These are phyloP conservation scores for Neogale vison DNA, from an alignment of 2,113 vertebrate species.

Conservation along the genomic window DNA sequence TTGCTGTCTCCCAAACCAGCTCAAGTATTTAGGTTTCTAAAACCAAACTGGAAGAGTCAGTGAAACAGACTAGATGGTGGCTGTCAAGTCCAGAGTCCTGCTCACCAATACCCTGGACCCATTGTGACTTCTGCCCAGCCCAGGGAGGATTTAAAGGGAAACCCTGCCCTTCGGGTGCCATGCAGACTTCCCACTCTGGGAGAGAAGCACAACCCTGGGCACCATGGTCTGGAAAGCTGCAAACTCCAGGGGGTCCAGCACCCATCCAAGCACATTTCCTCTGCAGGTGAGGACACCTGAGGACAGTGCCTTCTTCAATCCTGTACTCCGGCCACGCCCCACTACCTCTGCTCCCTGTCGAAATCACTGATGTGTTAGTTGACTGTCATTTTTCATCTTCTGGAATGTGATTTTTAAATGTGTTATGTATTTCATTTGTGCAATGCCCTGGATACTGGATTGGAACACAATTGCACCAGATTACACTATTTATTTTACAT, in stretches of 20 bases:
- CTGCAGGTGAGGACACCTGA: not conserved
- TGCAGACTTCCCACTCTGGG: not conserved
- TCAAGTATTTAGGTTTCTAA: not conserved
- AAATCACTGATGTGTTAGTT: not conserved
- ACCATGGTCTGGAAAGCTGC: not conserved
- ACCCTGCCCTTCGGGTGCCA: not conserved
- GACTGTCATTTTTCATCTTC: slow-evolving; percentile 31
- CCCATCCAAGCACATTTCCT: not conserved
- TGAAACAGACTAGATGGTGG: not conserved
- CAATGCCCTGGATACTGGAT: slow-evolving; percentile 52
- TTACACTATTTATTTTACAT: slow-evolving; percentile 72
- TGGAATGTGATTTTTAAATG: slow-evolving; percentile 61
- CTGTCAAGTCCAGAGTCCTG: too few species aligned
- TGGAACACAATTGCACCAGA: slow-evolving; percentile 68
- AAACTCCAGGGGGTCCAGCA: not conserved
- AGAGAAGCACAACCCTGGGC: not conserved
- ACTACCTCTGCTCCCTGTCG: not conserved
- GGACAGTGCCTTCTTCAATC: not conserved
- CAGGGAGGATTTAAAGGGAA: not conserved
- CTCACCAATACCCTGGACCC: not conserved
- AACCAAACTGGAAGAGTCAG: not conserved
- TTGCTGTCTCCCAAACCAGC: not conserved
- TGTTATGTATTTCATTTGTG: slow-evolving; percentile 65
- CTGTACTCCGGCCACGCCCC: not conserved
- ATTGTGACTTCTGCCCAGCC: not conserved